Evolutionary conservation across 2,113 vertebrate genomes (phyloP).

Genomic region (Clarias magur): DNA sequence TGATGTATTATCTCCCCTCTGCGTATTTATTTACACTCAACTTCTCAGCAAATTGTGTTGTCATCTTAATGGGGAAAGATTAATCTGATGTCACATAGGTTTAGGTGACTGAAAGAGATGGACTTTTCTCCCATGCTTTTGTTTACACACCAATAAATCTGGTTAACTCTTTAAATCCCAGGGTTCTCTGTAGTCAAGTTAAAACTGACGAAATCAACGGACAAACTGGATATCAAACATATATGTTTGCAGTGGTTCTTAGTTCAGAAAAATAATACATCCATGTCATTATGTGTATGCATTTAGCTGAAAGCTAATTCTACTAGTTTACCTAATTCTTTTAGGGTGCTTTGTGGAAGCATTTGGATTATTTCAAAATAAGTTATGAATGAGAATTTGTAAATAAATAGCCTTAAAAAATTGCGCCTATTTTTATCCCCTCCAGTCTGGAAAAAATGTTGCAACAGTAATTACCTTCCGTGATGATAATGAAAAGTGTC

Average conservation of each 20-base stretch:
- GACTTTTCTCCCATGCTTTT: conserved; percentile 70
- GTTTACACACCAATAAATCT: conserved; percentile 59
- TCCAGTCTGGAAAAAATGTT: conserved; percentile 56
- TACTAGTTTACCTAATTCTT: background rate
- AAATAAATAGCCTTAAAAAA: conserved; percentile 57
- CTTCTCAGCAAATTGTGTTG: conserved; percentile 79
- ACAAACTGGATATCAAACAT: background rate
- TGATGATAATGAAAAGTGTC: conserved; percentile 76
- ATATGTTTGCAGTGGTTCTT: background rate
- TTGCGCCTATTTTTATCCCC: conserved; percentile 67
- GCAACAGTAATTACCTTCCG: conserved; percentile 70
- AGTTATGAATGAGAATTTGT: background rate
- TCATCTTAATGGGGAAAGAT: conserved; percentile 77
- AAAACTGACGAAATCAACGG: background rate
- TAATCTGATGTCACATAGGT: conserved; percentile 75
- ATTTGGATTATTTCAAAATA: background rate
- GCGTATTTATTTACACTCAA: conserved; percentile 82
- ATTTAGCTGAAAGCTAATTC: background rate
- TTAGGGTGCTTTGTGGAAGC: background rate
- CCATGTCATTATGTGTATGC: background rate
- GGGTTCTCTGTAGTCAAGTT: background rate
- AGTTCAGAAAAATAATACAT: background rate
- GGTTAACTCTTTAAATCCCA: conserved; percentile 58
- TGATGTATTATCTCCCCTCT: conserved; percentile 81
- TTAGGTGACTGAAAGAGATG: conserved; percentile 73